These are phyloP conservation scores for Neosalanx taihuensis DNA, from an alignment of 2,797 vertebrate species.

Conservation along the genomic window DNA sequence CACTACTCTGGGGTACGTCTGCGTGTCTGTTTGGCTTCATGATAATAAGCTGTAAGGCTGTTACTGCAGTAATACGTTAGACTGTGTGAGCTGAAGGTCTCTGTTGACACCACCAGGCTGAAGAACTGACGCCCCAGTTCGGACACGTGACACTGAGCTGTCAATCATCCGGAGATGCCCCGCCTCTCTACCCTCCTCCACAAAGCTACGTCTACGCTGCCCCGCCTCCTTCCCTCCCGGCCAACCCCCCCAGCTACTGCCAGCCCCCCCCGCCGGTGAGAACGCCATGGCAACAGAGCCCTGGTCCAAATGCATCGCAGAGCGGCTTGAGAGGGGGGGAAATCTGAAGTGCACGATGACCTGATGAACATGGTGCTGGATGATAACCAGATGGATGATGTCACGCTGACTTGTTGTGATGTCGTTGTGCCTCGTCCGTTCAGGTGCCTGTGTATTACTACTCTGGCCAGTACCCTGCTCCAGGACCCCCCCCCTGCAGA, in stretches of 20 bases:
- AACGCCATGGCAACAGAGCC: background rate
- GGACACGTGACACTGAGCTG: conserved; percentile 83
- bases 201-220: conserved; percentile 78
- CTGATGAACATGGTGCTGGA: too few species aligned
- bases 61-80: background rate
- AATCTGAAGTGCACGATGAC: too few species aligned
- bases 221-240: conserved; percentile 69
- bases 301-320: background rate
- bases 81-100: background rate
- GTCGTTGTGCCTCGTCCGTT: conserved; percentile 5
- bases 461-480: conserved; percentile 90
- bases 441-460: conserved; percentile 90
- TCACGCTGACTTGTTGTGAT: background rate
- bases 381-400: too few species aligned
- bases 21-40: conserved; percentile 24
- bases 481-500: conserved; percentile 82
- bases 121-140: conserved; percentile 86
- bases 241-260: conserved; percentile 75
- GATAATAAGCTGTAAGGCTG: background rate
- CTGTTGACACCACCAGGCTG: conserved; percentile 71
- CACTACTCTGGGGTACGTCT: conserved; percentile 77
- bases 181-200: conserved; percentile 66
- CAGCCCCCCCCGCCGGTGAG: conserved; percentile 84
- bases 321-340: too few species aligned
- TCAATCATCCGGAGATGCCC: conserved; percentile 80